Evolutionary conservation across 2,888 invertebrate genomes (phyloP), one percentile per base, ranked within the genome.

Genomic region (Dasysyrphus tricinctus): DNA sequence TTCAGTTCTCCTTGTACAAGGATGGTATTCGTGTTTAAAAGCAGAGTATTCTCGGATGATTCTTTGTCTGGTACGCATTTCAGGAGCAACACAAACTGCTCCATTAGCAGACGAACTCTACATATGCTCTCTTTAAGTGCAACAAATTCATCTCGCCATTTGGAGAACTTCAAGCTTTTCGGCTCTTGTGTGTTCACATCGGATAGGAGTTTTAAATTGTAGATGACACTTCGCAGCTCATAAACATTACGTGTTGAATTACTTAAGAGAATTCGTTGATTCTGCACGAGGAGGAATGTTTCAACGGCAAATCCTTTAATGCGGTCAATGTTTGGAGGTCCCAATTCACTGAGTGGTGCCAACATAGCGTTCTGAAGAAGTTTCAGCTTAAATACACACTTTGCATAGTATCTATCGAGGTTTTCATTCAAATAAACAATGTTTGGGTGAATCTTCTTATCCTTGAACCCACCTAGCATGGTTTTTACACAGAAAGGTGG

Each of bases 271-370:
- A 92, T 93, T 90, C 96, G 95, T 91, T 96, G 96, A 16, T 93
- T 93, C 88, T 95, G 95, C 0, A 95, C 94, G 61, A 96, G 90
- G 85, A 94, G 92, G 94, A 97, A 94, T 54, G 98, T 93, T 89
- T 98, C 96, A 19, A 95, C 94, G 0, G 97, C 94, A 91, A 96
- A 98, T 61, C 99, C 99, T 91, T 95, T 95, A 89, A 97, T 96
- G 69, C 98, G 94, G 89, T 98, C 97, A 67, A 97, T 94, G 89
- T 97, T 97, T 65, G 95, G 95, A 1, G 95, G 93, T 0, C 97
- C 97, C 61, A 98, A 92, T 89, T 98, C 98, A 88, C 95, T 94
- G 34, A 96, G 95, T 0, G 97, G 96, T 0, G 95, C 94, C 51
- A 94, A 57, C 90, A 93, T 90, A 3, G 91, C 90, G 69, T 92